Evolutionary conservation across 2,888 invertebrate species (phyloP).

Genomic region (Drosophila suboccidentalis): DNA sequence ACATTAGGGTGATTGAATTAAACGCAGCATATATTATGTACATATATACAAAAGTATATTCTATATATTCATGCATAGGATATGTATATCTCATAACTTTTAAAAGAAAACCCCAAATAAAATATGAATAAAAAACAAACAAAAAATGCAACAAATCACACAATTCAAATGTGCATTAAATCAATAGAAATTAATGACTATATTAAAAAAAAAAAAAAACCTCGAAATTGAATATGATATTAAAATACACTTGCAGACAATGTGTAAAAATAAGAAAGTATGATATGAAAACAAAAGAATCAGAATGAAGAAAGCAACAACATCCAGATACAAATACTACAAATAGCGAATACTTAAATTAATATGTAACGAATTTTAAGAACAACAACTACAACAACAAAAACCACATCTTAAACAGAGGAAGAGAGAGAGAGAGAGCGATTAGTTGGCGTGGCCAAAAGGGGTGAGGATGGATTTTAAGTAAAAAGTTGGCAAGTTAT

Average conservation of each 20-base stretch:
- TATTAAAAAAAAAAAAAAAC: constrained; percentile 20
- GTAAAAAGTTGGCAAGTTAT: constrained; percentile 38
- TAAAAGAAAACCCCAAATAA: constrained; percentile 23
- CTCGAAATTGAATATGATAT: constrained; percentile 48
- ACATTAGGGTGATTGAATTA: constrained; percentile 17
- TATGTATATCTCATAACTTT: constrained; percentile 26
- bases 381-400: constrained; percentile 3
- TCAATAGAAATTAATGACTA: constrained; percentile 45
- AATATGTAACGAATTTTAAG: constrained; percentile 32
- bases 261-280: constrained; percentile 84
- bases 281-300: constrained; percentile 46
- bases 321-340: constrained; percentile 36
- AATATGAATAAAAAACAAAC: constrained; percentile 16
- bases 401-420: neutral
- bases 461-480: constrained; percentile 17
- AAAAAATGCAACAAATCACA: constrained; percentile 26
- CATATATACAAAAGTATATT: constrained; percentile 21
- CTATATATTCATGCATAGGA: constrained; percentile 10
- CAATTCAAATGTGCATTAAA: constrained; percentile 55
- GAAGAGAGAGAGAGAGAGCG: neutral
- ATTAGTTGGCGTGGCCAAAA: neutral
- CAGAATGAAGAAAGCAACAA: constrained; percentile 13
- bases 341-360: constrained; percentile 42
- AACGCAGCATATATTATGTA: constrained; percentile 26
- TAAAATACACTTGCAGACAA: constrained; percentile 87